Base-by-base conservation (phyloP, 2,888 invertebrate genomes). In the Ophion slaviceki region DNA sequence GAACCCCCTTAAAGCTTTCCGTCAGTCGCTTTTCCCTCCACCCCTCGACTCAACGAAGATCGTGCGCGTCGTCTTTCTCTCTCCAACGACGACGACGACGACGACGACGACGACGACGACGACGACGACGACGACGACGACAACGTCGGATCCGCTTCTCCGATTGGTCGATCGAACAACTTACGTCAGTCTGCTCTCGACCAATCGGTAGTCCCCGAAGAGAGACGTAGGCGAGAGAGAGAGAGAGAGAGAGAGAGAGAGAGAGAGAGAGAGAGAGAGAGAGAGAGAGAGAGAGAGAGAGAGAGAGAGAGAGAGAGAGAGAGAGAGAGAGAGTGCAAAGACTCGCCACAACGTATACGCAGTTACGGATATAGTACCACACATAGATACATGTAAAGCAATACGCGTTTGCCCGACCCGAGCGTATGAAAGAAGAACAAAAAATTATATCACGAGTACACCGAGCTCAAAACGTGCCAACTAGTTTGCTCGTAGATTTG, bases 91-190 rank as follows among this genome's bases (percentile, higher is more conserved):
- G 74, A 80, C 77, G 74, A 76, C 77, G 80, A 28, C 71, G 70
- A 4, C 32, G 32, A 32, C 32, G 32, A 32, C 32, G 32, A 32
- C 32, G 32, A 32, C 24, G 24, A 24, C 24, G 24, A 24, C 24
- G 24, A 24, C 24, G 24, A 24, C 24, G 24, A 24, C 24, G 1
- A 24, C 24, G 24, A 24, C 24, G 2, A 24, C 24, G 24, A 24
- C 24, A 24, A 76, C 75, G 80, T 45, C 71, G 70, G 72, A 85
- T 80, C 85, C 32, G 45, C 62, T 24, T 20, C 80, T 72, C 85
- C 87, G 88, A 93, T 93, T 93, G 92, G 93, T 90, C 90, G 89
- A 90, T 89, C 89, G 84, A 66, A 68, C 86, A 67, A 88, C 87
- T 92, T 89, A 92, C 93, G 93, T 93, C 92, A 92, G 89, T 80